phyloP scores from a whole-genome alignment of 2,113 vertebrate genomes.

The Grus americana region DNA sequence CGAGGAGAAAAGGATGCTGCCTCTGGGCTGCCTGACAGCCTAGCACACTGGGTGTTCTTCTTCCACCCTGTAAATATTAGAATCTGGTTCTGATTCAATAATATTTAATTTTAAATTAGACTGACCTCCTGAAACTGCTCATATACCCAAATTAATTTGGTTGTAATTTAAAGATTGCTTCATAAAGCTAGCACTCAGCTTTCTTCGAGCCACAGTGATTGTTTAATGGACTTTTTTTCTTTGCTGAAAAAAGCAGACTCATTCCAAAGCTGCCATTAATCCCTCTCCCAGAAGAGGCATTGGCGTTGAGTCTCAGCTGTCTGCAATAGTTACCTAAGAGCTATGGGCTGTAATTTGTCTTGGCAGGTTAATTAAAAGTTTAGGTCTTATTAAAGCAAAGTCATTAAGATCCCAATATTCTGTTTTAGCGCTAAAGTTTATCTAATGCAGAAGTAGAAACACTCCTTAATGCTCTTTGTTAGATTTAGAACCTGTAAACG shows the following conservation, averaged over 20 bases:
- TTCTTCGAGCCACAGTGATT: conserved; percentile 43
- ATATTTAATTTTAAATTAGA: conserved; percentile 9
- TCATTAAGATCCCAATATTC: conserved; percentile 70
- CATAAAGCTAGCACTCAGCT: conserved; percentile 37
- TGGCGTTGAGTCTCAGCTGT: conserved; percentile 73
- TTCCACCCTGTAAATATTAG: background rate
- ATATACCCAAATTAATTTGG: conserved; percentile 20
- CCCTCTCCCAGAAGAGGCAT: conserved; percentile 57
- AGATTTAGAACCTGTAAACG: conserved; percentile 26
- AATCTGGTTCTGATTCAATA: background rate
- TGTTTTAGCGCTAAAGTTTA: conserved; percentile 59
- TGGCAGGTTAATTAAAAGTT: conserved; percentile 83
- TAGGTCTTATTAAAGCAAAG: conserved; percentile 74
- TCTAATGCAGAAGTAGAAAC: conserved; percentile 63
- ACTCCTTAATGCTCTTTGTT: background rate
- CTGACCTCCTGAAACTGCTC: background rate
- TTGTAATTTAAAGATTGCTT: conserved; percentile 54
- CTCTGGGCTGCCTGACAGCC: background rate
- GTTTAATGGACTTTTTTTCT: conserved; percentile 60
- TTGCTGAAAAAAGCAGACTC: conserved; percentile 44
- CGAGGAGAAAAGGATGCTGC: background rate
- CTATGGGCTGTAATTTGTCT: conserved; percentile 72
- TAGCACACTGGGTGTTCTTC: background rate
- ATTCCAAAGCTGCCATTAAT: conserved; percentile 69
- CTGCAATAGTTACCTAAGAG: conserved; percentile 68